Conservation (phyloP, 2,797 vertebrate species). For the Rhabdomys pumilio region DNA sequence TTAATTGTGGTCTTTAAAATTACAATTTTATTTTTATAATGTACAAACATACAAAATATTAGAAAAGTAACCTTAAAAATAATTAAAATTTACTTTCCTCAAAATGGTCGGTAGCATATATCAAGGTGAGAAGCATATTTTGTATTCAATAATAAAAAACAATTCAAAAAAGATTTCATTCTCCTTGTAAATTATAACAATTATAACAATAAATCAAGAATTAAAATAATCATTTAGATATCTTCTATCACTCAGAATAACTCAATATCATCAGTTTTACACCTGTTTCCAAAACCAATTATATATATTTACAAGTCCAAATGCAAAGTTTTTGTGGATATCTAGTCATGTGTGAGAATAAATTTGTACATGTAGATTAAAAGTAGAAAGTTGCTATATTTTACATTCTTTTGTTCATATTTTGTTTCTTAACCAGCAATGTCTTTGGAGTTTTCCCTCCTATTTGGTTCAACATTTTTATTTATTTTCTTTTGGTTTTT, state of each 20-base stretch:
- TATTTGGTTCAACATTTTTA: background rate
- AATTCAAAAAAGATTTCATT: background rate
- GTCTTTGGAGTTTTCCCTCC: background rate
- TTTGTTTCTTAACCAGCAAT: background rate
- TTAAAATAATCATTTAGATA: background rate
- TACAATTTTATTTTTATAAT: background rate
- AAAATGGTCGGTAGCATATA: background rate
- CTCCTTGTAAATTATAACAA: background rate
- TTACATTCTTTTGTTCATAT: background rate
- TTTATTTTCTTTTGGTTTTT: background rate
- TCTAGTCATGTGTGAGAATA: background rate
- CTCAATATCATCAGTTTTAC: background rate
- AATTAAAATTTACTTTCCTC: background rate
- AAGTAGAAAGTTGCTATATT: background rate
- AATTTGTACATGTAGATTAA: background rate
- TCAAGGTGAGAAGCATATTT: background rate
- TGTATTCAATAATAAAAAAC: background rate
- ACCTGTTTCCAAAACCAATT: background rate
- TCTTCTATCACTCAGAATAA: background rate
- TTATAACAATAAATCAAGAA: background rate
- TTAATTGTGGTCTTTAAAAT: slow-evolving; percentile 50
- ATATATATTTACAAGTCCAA: background rate
- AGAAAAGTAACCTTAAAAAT: background rate
- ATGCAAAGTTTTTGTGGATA: background rate
- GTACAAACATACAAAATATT: background rate